Conservation (phyloP, 2,797 vertebrate species). For the Darevskia mixta region DNA sequence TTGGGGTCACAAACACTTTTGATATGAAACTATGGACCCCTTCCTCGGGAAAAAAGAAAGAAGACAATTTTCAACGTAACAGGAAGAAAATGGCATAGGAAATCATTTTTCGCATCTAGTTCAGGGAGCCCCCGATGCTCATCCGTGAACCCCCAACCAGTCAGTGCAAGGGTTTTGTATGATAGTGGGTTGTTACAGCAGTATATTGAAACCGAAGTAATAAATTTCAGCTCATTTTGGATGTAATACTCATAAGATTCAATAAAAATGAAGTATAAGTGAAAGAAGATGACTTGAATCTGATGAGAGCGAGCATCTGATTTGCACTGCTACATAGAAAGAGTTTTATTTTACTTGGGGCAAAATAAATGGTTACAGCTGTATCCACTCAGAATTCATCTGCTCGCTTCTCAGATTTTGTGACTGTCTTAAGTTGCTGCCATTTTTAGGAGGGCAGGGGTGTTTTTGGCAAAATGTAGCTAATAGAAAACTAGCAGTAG, state of each 20-base stretch:
- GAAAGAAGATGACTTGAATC: not conserved
- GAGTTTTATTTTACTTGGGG: not conserved
- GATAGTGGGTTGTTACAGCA: not conserved
- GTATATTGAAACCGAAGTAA: not conserved
- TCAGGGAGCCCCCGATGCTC: no score
- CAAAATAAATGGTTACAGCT: not conserved
- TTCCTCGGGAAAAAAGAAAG: no score
- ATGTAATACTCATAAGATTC: not conserved
- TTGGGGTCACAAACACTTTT: no score
- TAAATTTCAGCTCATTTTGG: not conserved
- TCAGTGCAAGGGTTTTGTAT: not conserved
- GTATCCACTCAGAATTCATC: not conserved
- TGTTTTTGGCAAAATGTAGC: not conserved
- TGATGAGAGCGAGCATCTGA: not conserved
- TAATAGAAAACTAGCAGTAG: not conserved
- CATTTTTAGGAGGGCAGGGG: not conserved
- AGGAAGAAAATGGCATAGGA: no score
- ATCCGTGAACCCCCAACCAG: no score
- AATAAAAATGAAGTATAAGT: not conserved
- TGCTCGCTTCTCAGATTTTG: not conserved
- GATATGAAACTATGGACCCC: no score
- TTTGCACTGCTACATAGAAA: not conserved
- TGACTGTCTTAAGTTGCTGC: not conserved
- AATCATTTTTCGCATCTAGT: no score
- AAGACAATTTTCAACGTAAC: no score